Percentiles rank a stretch among this genome's conserved stretches.
Evolutionary conservation across 2,113 vertebrate species (phyloP).

Genomic region (Myxocyprinus asiaticus): DNA sequence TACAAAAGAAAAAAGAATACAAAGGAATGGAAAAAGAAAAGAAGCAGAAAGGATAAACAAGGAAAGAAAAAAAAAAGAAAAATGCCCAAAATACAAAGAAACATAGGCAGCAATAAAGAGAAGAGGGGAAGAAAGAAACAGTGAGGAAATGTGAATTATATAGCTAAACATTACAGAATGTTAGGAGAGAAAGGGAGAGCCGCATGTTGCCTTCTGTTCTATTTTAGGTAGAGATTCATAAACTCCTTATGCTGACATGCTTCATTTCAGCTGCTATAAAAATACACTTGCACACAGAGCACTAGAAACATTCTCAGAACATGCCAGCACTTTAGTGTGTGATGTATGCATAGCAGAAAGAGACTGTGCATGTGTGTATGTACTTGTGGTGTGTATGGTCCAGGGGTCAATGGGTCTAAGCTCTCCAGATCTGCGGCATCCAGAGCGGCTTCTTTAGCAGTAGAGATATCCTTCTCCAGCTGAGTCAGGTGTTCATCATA

Average conservation of each 20-base stretch:
- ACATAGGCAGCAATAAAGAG: too few species aligned
- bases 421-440: slow-evolving; percentile 95
- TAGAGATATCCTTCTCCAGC: slow-evolving; percentile 95
- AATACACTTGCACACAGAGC: background rate
- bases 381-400: slow-evolving; percentile 94
- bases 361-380: slow-evolving; percentile 4
- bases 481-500: slow-evolving; percentile 98
- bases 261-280: slow-evolving; percentile 1
- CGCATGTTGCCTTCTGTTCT: background rate
- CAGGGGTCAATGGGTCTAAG: slow-evolving; percentile 92
- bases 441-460: slow-evolving; percentile 95
- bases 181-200: background rate
- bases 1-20: slow-evolving; percentile 30
- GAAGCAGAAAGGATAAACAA: too few species aligned
- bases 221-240: background rate
- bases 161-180: background rate
- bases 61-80: too few species aligned
- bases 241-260: background rate
- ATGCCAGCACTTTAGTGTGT: too few species aligned
- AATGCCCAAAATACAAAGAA: too few species aligned
- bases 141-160: slow-evolving; percentile 8
- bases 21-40: slow-evolving; percentile 32
- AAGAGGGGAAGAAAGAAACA: too few species aligned
- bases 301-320: too few species aligned
- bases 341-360: too few species aligned